phyloP scores from a whole-genome alignment of 2,797 vertebrate genomes.

The Urocyon cinereoargenteus region DNA sequence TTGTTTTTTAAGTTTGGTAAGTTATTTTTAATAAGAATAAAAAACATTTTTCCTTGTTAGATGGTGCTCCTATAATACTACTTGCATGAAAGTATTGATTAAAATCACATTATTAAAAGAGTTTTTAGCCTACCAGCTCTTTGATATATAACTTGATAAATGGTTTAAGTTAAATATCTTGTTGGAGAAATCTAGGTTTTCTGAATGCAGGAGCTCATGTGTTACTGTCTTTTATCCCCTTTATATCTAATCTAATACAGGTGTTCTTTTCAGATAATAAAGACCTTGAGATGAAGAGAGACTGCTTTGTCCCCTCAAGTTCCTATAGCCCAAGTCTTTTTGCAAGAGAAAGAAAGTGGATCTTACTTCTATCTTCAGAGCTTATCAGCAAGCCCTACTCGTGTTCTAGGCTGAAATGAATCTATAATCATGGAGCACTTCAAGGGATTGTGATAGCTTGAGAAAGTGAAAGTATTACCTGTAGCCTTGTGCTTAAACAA shows the following conservation, averaged over 20 bases:
- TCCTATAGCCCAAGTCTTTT: background rate
- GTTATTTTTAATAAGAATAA: constrained; percentile 51
- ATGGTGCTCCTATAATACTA: background rate
- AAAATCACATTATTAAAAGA: constrained; percentile 54
- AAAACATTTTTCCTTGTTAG: constrained; percentile 3
- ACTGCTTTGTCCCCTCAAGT: background rate
- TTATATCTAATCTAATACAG: constrained; percentile 9
- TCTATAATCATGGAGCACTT: background rate
- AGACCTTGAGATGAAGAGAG: constrained; percentile 26
- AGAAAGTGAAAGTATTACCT: background rate
- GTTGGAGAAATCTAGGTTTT: constrained; percentile 51
- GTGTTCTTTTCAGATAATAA: constrained; percentile 40
- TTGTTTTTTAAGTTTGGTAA: constrained; percentile 54
- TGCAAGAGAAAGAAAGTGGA: background rate
- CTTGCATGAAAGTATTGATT: constrained; percentile 46
- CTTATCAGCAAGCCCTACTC: background rate
- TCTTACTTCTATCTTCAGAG: background rate
- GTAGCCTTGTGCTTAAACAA: background rate
- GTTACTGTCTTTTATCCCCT: constrained; percentile 42
- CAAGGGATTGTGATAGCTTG: background rate
- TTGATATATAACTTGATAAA: constrained; percentile 56
- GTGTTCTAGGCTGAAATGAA: background rate
- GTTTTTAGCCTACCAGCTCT: constrained; percentile 39
- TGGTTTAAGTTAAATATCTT: constrained; percentile 54
- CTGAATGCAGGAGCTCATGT: background rate